A percentile compares a stretch with the other conserved stretches of the same genome.
phyloP scores from a whole-genome alignment of 2,888 invertebrate genomes.

The Dendrolimus houi region DNA sequence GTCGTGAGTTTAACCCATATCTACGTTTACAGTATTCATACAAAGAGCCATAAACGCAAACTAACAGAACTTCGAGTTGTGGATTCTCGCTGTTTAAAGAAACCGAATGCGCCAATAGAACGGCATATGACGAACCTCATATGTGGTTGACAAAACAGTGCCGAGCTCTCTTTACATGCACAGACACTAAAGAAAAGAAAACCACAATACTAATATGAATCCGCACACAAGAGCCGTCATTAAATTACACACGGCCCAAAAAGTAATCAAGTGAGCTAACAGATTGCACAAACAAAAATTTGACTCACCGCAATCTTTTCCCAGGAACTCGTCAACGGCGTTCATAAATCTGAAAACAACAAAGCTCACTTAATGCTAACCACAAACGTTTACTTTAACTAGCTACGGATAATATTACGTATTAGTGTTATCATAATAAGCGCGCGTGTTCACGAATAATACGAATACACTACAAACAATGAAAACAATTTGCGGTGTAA shows the following conservation, averaged over 20 bases:
- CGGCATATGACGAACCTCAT: constrained; percentile 24
- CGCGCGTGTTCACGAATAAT: constrained; percentile 2
- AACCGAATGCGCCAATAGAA: constrained; percentile 22
- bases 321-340: constrained; percentile 54
- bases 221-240: constrained; percentile 28
- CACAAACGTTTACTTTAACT: constrained; percentile 6
- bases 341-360: constrained; percentile 60
- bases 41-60: constrained; percentile 20
- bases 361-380: constrained; percentile 27
- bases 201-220: constrained; percentile 38
- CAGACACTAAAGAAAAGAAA: constrained; percentile 40
- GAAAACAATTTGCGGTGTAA: constrained; percentile 23
- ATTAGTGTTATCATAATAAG: neutral
- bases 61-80: constrained; percentile 38
- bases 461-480: constrained; percentile 14
- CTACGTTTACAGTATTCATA: constrained; percentile 25
- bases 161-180: constrained; percentile 33
- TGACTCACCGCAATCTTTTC: constrained; percentile 54
- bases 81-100: constrained; percentile 34
- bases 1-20: constrained; percentile 54
- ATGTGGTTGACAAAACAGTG: constrained; percentile 29
- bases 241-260: constrained; percentile 24
- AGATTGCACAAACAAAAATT: constrained; percentile 37
- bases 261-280: constrained; percentile 43
- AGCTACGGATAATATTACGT: constrained; percentile 7